A percentile compares a stretch with the other conserved stretches of the same genome.
Conservation (phyloP, 2,113 vertebrate genomes). For the Epinephelus moara region DNA sequence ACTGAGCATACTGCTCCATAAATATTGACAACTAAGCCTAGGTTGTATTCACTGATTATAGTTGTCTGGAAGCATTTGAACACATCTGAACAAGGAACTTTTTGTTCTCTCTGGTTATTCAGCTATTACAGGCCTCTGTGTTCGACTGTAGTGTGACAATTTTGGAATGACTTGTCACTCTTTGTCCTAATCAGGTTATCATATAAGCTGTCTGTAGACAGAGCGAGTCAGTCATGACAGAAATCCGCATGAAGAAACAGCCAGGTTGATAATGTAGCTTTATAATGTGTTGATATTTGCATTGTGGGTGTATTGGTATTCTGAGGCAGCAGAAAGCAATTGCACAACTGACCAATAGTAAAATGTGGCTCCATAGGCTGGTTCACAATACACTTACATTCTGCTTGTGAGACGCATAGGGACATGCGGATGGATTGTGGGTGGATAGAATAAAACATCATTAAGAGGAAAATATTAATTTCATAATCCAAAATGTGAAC, state of each 20-base stretch:
- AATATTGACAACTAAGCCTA: neutral
- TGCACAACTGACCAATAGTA: too few species aligned
- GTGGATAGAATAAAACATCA: too few species aligned
- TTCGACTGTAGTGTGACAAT: constrained; percentile 20
- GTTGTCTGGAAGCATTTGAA: neutral
- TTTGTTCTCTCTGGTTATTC: constrained; percentile 2
- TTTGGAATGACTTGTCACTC: constrained; percentile 30
- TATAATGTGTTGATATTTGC: constrained; percentile 40
- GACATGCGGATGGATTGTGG: too few species aligned
- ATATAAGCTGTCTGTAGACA: constrained; percentile 51
- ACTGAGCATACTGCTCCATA: neutral
- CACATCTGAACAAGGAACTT: neutral
- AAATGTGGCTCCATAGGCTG: too few species aligned
- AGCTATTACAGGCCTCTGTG: neutral
- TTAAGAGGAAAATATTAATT: too few species aligned
- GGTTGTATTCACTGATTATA: constrained; percentile 9
- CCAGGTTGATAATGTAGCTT: constrained; percentile 41
- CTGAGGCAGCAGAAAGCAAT: too few species aligned
- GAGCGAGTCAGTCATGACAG: constrained; percentile 29
- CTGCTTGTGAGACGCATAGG: too few species aligned
- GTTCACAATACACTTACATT: too few species aligned
- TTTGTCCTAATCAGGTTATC: constrained; percentile 33
- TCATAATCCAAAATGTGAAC: too few species aligned
- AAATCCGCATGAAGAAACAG: constrained; percentile 40
- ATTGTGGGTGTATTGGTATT: too few species aligned